Percentiles rank a stretch among this genome's conserved stretches.
These are phyloP conservation scores for Pollenia amentaria DNA, from an alignment of 2,888 invertebrate genomes.

Conservation along the genomic window DNA sequence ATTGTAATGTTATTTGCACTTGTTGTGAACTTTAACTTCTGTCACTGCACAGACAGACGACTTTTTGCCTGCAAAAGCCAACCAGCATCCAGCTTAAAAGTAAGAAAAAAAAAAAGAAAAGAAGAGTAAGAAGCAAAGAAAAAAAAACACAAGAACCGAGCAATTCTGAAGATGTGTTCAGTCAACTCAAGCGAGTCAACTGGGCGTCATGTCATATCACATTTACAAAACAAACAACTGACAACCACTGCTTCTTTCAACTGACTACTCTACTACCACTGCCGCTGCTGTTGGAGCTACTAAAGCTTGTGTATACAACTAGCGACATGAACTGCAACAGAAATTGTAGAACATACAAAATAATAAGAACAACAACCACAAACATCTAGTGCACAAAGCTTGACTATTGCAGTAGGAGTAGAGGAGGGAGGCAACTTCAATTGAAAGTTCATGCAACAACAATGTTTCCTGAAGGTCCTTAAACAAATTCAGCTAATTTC, in stretches of 20 bases:
- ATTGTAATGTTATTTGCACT: slow-evolving; percentile 55
- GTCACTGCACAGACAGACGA: slow-evolving; percentile 46
- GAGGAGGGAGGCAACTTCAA: neutral
- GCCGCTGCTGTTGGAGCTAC: neutral
- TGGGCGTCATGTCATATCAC: slow-evolving; percentile 74
- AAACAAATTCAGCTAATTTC: too few species aligned
- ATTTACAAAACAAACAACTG: slow-evolving; percentile 68
- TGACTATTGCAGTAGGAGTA: neutral
- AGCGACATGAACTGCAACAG: slow-evolving; percentile 26
- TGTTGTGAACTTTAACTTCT: slow-evolving; percentile 70
- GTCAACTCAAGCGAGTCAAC: slow-evolving; percentile 73
- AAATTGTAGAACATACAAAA: slow-evolving; percentile 23
- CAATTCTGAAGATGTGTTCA: slow-evolving; percentile 60
- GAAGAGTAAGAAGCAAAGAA: slow-evolving; percentile 1
- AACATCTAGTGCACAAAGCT: slow-evolving; percentile 19
- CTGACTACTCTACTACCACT: neutral
- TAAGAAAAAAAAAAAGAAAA: neutral
- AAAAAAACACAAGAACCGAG: neutral
- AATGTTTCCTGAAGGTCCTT: slow-evolving; percentile 9
- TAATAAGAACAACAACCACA: slow-evolving; percentile 35
- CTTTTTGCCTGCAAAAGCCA: slow-evolving; percentile 19
- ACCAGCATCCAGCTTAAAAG: neutral
- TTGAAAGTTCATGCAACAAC: slow-evolving; percentile 38
- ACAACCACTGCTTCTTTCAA: slow-evolving; percentile 59
- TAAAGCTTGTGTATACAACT: slow-evolving; percentile 14